Evolutionary conservation across 2,888 invertebrate genomes (phyloP), one percentile per base, ranked within the genome.

Genomic region (Dynastes hyllus): DNA sequence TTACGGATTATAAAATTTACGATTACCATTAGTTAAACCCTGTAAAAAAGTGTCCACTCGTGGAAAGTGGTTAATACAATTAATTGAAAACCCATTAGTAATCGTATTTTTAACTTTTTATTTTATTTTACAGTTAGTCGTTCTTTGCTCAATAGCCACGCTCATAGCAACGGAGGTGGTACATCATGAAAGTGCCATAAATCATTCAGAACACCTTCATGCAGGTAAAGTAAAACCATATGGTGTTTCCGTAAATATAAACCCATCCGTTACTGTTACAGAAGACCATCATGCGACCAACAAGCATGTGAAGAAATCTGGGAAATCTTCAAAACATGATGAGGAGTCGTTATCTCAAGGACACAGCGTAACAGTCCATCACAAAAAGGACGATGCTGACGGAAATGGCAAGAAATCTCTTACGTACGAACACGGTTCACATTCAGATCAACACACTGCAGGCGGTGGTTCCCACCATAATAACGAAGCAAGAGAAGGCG

Each of bases 371-470:
- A 81, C 83, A 8, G 85, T 86, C 6, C 77, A 83, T 11, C 88
- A 88, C 75, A 86, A 84, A 80, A 84, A 84, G 63, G 82, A 85
- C 27, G 85, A 86, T 71, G 84, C 81, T 5, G 88, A 88, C 78
- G 84, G 84, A 45, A 87, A 85, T 32, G 88, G 88, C 1, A 88
- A 87, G 80, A 88, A 89, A 81, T 83, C 82, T 29, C 83, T 84
- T n/a, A 84, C 86, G 29, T 84, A 86, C 76, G 82, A 84, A n/a
- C 84, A 83, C 65, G 85, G 80, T 65, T 79, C 83, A 2, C 87
- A 87, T 79, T 83, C 86, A 66, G 82, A 84, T 9, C 84, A 83
- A 55, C 85, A 88, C 63, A 82, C 86, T n/a, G 80, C 84, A 2
- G 87, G 85, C 4, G 85, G 81, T 5, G 86, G 84, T 37, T 84